phyloP scores from a whole-genome alignment of 2,888 invertebrate species.

The Rhamnusium bicolor region DNA sequence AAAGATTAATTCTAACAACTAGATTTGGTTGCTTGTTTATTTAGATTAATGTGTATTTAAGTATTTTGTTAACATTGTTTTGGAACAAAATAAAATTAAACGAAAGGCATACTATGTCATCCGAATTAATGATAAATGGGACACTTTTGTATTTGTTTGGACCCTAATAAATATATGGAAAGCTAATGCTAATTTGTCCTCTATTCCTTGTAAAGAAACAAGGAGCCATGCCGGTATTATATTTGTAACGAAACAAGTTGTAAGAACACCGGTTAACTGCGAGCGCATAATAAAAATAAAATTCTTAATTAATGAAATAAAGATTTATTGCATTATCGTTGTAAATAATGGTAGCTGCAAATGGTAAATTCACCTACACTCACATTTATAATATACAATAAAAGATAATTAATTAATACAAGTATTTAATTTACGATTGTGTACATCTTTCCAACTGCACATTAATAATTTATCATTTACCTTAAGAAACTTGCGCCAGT shows the following conservation, averaged over 20 bases:
- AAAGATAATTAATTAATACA: slow-evolving; percentile 64
- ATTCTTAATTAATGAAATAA: slow-evolving; percentile 59
- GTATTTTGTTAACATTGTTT: neutral
- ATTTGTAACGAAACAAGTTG: slow-evolving; percentile 53
- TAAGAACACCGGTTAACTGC: slow-evolving; percentile 53
- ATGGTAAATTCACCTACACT: slow-evolving; percentile 65
- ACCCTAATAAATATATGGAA: neutral
- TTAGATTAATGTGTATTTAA: neutral
- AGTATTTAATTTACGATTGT: slow-evolving; percentile 60
- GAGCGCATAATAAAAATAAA: slow-evolving; percentile 57
- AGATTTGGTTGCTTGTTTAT: neutral
- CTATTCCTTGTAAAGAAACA: neutral
- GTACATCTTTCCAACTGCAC: slow-evolving; percentile 48
- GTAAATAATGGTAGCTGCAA: slow-evolving; percentile 65
- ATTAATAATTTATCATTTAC: slow-evolving; percentile 51
- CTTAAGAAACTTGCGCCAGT: slow-evolving; percentile 37
- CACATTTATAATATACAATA: slow-evolving; percentile 62
- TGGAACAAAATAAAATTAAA: neutral
- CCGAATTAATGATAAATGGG: neutral
- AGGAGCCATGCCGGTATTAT: slow-evolving; percentile 24
- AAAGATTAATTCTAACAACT: too few species aligned
- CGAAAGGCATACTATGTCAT: neutral
- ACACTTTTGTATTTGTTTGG: neutral
- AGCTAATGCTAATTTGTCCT: neutral
- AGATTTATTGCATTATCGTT: slow-evolving; percentile 61